Evolutionary conservation across 2,888 invertebrate genomes (phyloP).

Genomic region (Oscheius sp.): DNA sequence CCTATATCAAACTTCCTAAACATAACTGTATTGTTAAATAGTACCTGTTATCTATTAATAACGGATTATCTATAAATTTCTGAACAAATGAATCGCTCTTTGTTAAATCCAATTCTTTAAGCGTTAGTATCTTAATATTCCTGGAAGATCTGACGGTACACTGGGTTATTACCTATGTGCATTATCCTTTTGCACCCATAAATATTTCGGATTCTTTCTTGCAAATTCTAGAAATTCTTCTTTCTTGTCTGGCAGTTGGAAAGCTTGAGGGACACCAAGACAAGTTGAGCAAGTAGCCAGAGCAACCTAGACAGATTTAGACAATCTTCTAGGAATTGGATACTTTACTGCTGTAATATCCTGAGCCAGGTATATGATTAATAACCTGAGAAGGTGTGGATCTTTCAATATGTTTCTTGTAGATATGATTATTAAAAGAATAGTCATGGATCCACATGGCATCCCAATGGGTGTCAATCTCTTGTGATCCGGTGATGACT

Average conservation of each 20-base stretch:
- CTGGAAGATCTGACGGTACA: constrained; percentile 25
- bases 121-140: constrained; percentile 79
- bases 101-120: constrained; percentile 80
- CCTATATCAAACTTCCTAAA: constrained; percentile 90
- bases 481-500: constrained; percentile 66
- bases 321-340: neutral
- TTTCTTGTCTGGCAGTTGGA: constrained; percentile 83
- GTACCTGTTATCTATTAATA: constrained; percentile 85
- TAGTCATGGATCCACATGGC: constrained; percentile 93
- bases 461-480: constrained; percentile 77
- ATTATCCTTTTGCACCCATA: constrained; percentile 91
- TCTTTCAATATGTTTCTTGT: constrained; percentile 31
- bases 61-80: constrained; percentile 86
- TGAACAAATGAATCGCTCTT: constrained; percentile 85
- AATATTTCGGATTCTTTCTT: constrained; percentile 77
- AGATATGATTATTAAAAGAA: constrained; percentile 77
- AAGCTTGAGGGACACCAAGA: constrained; percentile 85
- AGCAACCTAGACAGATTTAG: constrained; percentile 72
- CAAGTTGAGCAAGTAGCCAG: constrained; percentile 83
- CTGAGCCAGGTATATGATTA: constrained; percentile 93
- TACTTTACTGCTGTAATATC: constrained; percentile 90
- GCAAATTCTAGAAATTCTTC: constrained; percentile 74
- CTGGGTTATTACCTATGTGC: constrained; percentile 79
- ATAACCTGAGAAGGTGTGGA: constrained; percentile 81
- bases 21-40: neutral